Conservation (phyloP, 2,888 invertebrate genomes). For the Tetranychus piercei region DNA sequence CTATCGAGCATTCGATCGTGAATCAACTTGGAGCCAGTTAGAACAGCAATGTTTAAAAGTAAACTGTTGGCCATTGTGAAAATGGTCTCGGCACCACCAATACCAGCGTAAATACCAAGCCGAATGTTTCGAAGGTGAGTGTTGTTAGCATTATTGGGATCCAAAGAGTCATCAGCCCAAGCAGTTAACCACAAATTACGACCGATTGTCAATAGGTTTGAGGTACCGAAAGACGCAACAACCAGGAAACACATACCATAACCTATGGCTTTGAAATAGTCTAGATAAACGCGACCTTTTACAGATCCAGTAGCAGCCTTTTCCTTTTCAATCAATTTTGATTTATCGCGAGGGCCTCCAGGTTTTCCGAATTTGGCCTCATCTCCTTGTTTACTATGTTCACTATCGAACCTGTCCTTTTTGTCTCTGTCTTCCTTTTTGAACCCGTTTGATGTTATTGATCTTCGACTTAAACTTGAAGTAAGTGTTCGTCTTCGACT, state of each 20-base stretch:
- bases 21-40: conserved; percentile 38
- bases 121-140: conserved; percentile 46
- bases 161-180: conserved; percentile 24
- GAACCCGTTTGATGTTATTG: neutral
- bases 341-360: too few species aligned
- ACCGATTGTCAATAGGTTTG: conserved; percentile 18
- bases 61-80: conserved; percentile 24
- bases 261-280: conserved; percentile 18
- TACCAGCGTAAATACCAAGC: conserved; percentile 68
- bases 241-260: neutral
- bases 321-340: conserved; percentile 19
- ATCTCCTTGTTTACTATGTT: neutral
- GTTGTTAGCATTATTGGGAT: conserved; percentile 10
- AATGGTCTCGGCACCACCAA: conserved; percentile 39
- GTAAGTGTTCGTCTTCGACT: neutral
- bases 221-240: neutral
- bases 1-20: conserved; percentile 29
- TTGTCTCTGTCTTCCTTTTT: neutral
- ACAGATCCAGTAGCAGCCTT: conserved; percentile 20
- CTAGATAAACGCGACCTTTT: conserved; percentile 20
- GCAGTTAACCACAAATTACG: conserved; percentile 26
- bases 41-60: conserved; percentile 36
- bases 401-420: neutral
- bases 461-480: neutral
- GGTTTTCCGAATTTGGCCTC: neutral